Evolutionary conservation across 2,113 vertebrate genomes (phyloP).

Genomic region (Calyptommatus sinebrachiatus): DNA sequence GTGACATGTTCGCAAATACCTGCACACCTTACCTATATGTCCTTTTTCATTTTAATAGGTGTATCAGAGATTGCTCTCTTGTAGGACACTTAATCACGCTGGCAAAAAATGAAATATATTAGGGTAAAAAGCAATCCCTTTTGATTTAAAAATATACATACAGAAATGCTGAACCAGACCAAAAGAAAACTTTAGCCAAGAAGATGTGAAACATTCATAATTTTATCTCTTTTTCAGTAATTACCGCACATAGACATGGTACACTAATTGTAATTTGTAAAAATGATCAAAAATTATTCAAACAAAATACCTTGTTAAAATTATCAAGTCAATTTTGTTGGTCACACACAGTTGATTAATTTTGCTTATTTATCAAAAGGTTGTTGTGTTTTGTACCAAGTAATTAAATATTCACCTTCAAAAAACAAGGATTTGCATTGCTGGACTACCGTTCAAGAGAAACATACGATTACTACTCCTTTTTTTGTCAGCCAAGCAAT

Average conservation of each 20-base stretch:
- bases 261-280: too few relatives aligned
- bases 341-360: not conserved
- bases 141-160: slow-evolving; percentile 15
- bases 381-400: slow-evolving; percentile 12
- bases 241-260: not conserved
- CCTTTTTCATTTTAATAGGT: slow-evolving; percentile 45
- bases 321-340: slow-evolving; percentile 4
- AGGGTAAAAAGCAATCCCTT: not conserved
- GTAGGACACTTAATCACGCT: slow-evolving; percentile 20
- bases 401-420: slow-evolving; percentile 5
- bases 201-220: slow-evolving; percentile 6
- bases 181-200: slow-evolving; percentile 17
- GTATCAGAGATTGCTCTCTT: slow-evolving; percentile 20
- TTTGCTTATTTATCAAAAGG: not conserved
- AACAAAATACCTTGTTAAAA: not conserved
- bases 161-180: slow-evolving; percentile 26
- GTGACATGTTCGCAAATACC: slow-evolving; percentile 4
- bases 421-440: not conserved
- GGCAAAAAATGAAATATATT: not conserved
- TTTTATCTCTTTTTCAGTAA: slow-evolving; percentile 13
- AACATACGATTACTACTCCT: not conserved
- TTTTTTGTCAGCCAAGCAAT: not conserved
- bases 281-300: not conserved
- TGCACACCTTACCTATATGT: not conserved
- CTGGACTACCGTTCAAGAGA: not conserved